Conservation (phyloP, 2,888 invertebrate genomes). For the Eumerus sabulonum region DNA sequence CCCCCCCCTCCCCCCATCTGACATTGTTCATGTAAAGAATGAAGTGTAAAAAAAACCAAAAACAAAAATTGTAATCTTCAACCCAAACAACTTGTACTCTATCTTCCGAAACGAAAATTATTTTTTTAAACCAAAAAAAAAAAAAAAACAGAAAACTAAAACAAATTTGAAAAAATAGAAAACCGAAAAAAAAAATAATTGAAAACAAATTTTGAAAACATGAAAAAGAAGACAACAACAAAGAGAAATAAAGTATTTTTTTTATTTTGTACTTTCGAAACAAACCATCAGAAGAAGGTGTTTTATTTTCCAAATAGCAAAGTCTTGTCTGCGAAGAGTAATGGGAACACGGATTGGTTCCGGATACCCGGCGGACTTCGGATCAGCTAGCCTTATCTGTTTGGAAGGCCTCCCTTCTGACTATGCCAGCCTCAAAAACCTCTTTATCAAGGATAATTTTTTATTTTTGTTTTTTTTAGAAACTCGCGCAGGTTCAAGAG, state of each 20-base stretch:
- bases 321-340: too few relatives aligned
- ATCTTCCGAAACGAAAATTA: slow-evolving; percentile 13
- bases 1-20: too few relatives aligned
- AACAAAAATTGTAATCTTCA: background rate
- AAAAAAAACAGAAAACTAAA: slow-evolving; percentile 11
- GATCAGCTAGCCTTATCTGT: too few relatives aligned
- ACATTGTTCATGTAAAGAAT: too few relatives aligned
- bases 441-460: too few relatives aligned
- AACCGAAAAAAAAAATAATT: slow-evolving; percentile 13
- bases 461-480: too few relatives aligned
- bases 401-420: too few relatives aligned
- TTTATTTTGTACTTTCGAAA: slow-evolving; percentile 72
- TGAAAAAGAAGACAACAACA: slow-evolving; percentile 6
- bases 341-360: too few relatives aligned
- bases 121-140: slow-evolving; percentile 30
- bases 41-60: slow-evolving; percentile 6
- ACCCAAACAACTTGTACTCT: background rate
- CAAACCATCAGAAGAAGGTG: slow-evolving; percentile 60
- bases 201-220: slow-evolving; percentile 8
- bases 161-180: slow-evolving; percentile 30
- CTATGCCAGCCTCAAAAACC: too few relatives aligned
- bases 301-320: slow-evolving; percentile 39
- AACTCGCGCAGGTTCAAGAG: too few relatives aligned
- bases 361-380: too few relatives aligned
- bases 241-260: slow-evolving; percentile 61